Evolutionary conservation across 2,797 vertebrate species (phyloP).

Genomic region (Syndactyla subalaris): DNA sequence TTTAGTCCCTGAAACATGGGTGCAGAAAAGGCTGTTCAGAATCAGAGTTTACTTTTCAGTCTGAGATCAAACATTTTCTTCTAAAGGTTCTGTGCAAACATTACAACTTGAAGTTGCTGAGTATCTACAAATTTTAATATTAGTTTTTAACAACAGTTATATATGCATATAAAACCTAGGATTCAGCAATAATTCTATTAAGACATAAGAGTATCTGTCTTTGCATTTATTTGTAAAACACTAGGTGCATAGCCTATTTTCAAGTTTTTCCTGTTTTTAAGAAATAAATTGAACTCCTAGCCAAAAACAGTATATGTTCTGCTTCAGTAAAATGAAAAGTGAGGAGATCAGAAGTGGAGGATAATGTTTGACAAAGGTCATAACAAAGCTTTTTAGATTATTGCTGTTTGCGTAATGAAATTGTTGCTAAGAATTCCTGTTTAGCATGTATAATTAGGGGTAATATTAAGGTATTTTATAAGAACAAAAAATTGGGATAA

Average conservation of each 20-base stretch:
- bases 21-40: neutral
- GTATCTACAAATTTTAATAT: neutral
- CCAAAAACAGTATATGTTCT: neutral
- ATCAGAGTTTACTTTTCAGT: neutral
- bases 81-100: constrained; percentile 4
- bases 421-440: neutral
- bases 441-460: neutral
- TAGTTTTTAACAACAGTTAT: neutral
- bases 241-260: neutral
- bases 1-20: constrained; percentile 31
- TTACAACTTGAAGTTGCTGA: neutral
- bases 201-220: neutral
- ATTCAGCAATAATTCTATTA: neutral
- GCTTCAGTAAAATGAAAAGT: neutral
- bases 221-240: neutral
- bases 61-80: neutral
- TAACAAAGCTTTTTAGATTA: neutral
- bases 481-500: neutral
- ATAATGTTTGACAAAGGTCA: neutral
- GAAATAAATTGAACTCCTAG: neutral
- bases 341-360: neutral
- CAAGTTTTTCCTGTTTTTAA: neutral
- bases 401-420: neutral
- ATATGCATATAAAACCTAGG: neutral
- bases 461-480: neutral